Base-by-base conservation (phyloP, 2,888 invertebrate genomes). In the Latrodectus hesperus region DNA sequence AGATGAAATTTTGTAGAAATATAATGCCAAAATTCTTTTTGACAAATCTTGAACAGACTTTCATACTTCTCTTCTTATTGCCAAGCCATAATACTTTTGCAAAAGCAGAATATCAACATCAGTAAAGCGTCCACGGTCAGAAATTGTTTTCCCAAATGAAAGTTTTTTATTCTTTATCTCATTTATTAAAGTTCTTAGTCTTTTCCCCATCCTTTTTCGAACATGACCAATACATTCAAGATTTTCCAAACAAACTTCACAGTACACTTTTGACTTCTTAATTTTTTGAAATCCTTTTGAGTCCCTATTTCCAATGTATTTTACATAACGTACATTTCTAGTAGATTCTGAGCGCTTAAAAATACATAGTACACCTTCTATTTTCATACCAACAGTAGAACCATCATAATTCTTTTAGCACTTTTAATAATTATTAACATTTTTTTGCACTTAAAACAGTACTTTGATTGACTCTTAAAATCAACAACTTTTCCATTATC, bases 161-260 rank as follows among this genome's bases (percentile, higher is more conserved):
- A 60, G 1, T 22, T 70, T 70, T 17, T 26, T 10, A 9, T 11
- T 16, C 4, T 70, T 70, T 10, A 38, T 70, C 14, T 10, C 38
- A 38, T 70, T 22, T 22, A 11, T 70, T 12, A 70, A 2, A 14
- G 14, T 26, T 70, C 26, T 22, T 26, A 70, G 14, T 9, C 70
- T 22, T 22, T 17, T 4, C 14, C 60, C 74, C 4, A 55, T 60
- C 55, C 60, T 74, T 74, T 55, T 74, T 22, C 55, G 74, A 4
- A 60, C 64, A 75, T 14, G 75, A 10, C 75, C 76, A n/a, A 65
- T 76, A 17, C 76, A 76, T 51, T 76, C 65, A 9, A 76, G 10
- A 51, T 76, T 65, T 17, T 76, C 51, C 11, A 67, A 22, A 10
- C 5, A 16, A 65, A 65, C 14, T n/a, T 64, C 51, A n/a, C 52